A percentile compares a stretch with the other conserved stretches of the same genome.
These are phyloP conservation scores for Lacanobia wlatinum DNA, from an alignment of 2,888 invertebrate genomes.

Conservation along the genomic window DNA sequence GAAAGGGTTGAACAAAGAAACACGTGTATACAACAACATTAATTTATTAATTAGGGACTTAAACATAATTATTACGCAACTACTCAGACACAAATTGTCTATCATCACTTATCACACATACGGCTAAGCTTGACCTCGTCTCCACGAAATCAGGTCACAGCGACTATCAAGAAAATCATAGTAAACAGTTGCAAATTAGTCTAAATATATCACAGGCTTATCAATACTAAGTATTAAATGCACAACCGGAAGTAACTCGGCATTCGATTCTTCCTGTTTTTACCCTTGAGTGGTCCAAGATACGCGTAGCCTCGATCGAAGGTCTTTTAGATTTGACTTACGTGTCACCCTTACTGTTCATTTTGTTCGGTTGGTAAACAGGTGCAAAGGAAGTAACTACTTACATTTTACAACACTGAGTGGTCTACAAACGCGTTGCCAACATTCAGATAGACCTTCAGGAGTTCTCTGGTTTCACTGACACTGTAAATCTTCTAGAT, in stretches of 20 bases:
- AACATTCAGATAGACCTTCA: no score
- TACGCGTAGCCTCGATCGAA: constrained; percentile 27
- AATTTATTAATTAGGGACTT: constrained; percentile 31
- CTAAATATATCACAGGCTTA: constrained; percentile 63
- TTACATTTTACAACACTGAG: neutral
- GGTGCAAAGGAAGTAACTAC: neutral
- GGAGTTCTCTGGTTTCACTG: neutral
- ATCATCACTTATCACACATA: constrained; percentile 4
- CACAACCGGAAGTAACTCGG: constrained; percentile 37
- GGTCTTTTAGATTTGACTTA: constrained; percentile 9
- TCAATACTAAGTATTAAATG: constrained; percentile 58
- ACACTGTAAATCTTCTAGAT: neutral
- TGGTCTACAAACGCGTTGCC: neutral
- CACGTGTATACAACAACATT: constrained; percentile 24
- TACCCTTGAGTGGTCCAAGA: constrained; percentile 26
- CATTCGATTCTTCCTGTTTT: constrained; percentile 35
- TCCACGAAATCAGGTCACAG: constrained; percentile 38
- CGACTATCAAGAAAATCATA: constrained; percentile 18
- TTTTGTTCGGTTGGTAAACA: neutral
- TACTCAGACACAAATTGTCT: constrained; percentile 19
- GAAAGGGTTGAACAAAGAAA: constrained; percentile 14
- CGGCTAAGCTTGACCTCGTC: constrained; percentile 24
- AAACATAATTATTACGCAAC: constrained; percentile 40
- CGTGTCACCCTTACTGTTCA: neutral
- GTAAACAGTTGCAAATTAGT: constrained; percentile 50